These are phyloP conservation scores for Holothuria scabra DNA, from an alignment of 53 echinoderm and acorn worm genomes.

Conservation along the genomic window DNA sequence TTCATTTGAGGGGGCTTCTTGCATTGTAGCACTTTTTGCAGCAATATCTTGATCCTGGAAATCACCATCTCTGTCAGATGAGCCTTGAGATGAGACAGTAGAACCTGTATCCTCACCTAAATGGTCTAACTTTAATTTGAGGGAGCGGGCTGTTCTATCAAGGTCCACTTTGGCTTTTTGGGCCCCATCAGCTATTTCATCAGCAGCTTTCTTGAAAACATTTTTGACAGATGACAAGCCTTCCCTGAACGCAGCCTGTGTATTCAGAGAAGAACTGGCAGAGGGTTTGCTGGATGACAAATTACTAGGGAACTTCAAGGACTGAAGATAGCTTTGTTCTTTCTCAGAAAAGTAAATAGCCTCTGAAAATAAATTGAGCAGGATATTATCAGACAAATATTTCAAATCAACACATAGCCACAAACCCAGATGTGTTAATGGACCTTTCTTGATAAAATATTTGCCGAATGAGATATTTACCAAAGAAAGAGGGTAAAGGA, in stretches of 20 bases:
- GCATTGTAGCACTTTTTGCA: not conserved
- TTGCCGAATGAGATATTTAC: too few species aligned
- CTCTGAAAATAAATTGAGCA: constrained; percentile 13
- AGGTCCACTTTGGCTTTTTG: constrained; percentile 67
- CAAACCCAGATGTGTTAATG: too few species aligned
- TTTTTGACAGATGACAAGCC: constrained; percentile 61
- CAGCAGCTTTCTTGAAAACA: constrained; percentile 83
- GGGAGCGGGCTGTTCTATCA: constrained; percentile 57
- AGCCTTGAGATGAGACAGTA: not conserved
- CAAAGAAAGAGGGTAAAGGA: too few species aligned
- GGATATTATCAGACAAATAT: not conserved
- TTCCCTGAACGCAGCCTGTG: constrained; percentile 40
- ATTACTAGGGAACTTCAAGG: constrained; percentile 31
- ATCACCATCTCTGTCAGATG: constrained; percentile 5
- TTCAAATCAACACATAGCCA: too few species aligned
- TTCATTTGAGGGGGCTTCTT: not conserved
- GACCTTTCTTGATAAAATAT: too few species aligned
- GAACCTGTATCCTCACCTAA: constrained; percentile 16
- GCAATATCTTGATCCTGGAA: not conserved
- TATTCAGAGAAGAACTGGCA: not conserved
- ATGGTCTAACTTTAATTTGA: constrained; percentile 54
- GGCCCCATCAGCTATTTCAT: constrained; percentile 74
- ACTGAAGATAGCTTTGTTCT: constrained; percentile 44
- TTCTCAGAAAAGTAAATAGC: constrained; percentile 33
- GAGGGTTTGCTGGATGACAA: not conserved